Base-by-base conservation (phyloP, 1,140 invertebrate genomes). In the Aricia agestis region DNA sequence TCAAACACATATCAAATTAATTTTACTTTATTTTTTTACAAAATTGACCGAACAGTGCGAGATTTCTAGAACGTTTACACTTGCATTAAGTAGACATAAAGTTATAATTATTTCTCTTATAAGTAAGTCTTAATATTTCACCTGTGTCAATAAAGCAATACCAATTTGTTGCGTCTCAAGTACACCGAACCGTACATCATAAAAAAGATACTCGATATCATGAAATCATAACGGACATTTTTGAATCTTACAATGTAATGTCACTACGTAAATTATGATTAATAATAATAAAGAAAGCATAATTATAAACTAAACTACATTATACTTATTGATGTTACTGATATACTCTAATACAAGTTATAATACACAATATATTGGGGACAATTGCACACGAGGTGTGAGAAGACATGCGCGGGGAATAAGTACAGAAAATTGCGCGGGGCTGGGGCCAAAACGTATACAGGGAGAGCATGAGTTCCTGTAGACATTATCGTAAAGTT, bases 51-150 rank as follows among this genome's bases (percentile, higher is more conserved):
- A 91, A 91, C 89, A 91, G 89, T 90, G 88, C 88, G 89, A 91
- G 87, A 91, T 91, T 91, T 91, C 87, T 91, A 91, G 87, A 88
- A 91, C 87, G 89, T 91, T 91, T 90, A 90, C 87, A 90, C 86
- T 91, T 91, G 89, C 86, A 88, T 91, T 91, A 91, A 91, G 89
- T 91, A 91, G 89, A 91, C 87, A 90, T 89, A 91, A 87, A 90
- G 82, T 86, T 91, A 89, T 87, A 83, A 89, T 90, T 86, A 91
- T 87, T 86, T 78, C 78, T 82, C 87, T 90, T 90, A 90, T 83
- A 88, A 83, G 85, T 91, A 89, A 90, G 86, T 91, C 89, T 89
- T 91, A 89, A 82, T 63, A 63, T 63, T 89, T 85, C 89, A 91
- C 86, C 86, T 90, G 86, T 86, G 85, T 89, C 86, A 79, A 87